A percentile compares a stretch with the other conserved stretches of the same genome.
Evolutionary conservation across 2,113 vertebrate genomes (phyloP).

Genomic region (Apteryx mantelli): DNA sequence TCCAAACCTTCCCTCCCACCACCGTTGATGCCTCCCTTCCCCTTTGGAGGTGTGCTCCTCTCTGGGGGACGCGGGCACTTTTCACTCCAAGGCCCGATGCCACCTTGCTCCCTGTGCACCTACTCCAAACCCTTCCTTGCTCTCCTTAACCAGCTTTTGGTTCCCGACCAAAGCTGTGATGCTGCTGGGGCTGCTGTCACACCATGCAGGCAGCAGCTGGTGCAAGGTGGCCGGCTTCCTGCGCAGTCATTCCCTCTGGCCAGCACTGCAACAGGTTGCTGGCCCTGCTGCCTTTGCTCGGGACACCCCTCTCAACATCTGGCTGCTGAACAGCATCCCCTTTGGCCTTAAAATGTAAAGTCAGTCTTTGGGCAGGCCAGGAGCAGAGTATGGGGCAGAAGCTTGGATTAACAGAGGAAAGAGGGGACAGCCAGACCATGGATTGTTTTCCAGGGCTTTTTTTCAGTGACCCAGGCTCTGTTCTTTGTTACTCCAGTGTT

Average conservation of each 20-base stretch:
- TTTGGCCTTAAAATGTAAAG: not conserved
- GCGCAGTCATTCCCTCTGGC: conserved; percentile 34
- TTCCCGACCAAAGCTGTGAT: conserved; percentile 38
- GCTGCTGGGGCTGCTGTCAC: conserved; percentile 48
- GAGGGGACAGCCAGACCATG: not conserved
- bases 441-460: not conserved
- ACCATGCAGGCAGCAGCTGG: conserved; percentile 50
- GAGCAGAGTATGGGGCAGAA: not conserved
- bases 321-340: not conserved
- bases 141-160: not conserved
- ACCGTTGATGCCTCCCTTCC: not conserved
- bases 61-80: rapidly evolving
- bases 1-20: not conserved
- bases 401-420: not conserved
- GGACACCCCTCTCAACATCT: conserved; percentile 27
- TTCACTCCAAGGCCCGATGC: too few species aligned
- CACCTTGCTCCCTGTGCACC: not conserved
- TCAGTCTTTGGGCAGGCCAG: not conserved
- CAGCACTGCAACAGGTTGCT: not conserved
- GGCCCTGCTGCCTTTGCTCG: not conserved
- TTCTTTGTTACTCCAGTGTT: not conserved
- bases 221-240: conserved; percentile 55
- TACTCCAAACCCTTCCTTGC: not conserved
- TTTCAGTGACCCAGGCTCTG: not conserved
- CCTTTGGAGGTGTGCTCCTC: rapidly evolving